Base-by-base conservation (phyloP, 1,140 invertebrate species). In the Drosophila pectinifera region DNA sequence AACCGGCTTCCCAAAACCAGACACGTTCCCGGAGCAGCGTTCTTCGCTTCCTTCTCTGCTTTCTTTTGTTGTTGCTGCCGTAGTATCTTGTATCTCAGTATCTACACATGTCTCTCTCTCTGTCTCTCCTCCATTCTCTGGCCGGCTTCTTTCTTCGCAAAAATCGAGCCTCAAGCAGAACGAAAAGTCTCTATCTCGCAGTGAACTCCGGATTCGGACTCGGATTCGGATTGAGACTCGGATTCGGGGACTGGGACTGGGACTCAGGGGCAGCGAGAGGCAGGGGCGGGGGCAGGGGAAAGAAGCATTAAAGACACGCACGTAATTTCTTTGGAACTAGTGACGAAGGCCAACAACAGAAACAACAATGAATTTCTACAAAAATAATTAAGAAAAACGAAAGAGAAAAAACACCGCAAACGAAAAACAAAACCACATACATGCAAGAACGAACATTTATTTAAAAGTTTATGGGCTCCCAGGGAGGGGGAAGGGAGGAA, bases 321-420 rank as follows among this genome's bases (percentile, higher is more conserved):
- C 80, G 73, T 73, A 80, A 74, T 88, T 89, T 88, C 84, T 54
- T 51, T 54, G 80, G 77, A 88, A 88, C 64, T 70, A 89, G 73
- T 42, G 22, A 38, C 63, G 42, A 48, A n/a, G 20, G 43, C 43
- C 45, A 43, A 43, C 61, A 72, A 55, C 73, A 62, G 63, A 24
- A 79, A 83, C 49, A 74, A 64, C 51, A 69, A 80, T 61, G 68
- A 78, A 81, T 67, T 85, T 85, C 78, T 74, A 86, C 82, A 82
- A 86, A 86, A 86, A 86, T 74, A 85, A 86, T 81, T 70, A 61
- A 74, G 39, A 70, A 69, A 70, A 70, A 43, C 16, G n/a, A 64
- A 46, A 45, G 22, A 42, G 8, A 38, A 6, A 42, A 7, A 14
- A n/a, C n/a, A n/a, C n/a, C n/a, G n/a, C n/a, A n/a, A n/a, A n/a